phyloP scores from a whole-genome alignment of 2,888 invertebrate species.

The Volucella inflata region DNA sequence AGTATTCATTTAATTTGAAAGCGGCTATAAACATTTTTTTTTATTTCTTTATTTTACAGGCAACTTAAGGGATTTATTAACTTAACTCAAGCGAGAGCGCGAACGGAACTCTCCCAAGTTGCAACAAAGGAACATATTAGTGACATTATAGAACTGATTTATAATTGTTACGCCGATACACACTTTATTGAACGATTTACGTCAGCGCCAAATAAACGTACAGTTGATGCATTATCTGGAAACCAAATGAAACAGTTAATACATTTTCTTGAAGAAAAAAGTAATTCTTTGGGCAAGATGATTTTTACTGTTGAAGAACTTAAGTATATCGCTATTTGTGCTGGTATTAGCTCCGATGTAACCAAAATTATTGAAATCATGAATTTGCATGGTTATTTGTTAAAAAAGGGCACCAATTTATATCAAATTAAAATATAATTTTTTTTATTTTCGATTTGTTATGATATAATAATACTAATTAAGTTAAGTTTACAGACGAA shows the following conservation, averaged over 20 bases:
- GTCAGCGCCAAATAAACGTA: constrained; percentile 86
- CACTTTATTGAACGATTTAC: constrained; percentile 86
- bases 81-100: constrained; percentile 94
- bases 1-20: no score
- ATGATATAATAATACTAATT: no score
- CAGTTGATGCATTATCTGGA: constrained; percentile 89
- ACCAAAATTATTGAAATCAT: constrained; percentile 89
- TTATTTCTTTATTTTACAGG: constrained; percentile 82
- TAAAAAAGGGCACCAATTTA: constrained; percentile 90
- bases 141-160: constrained; percentile 93
- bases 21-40: no score
- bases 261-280: constrained; percentile 87
- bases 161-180: constrained; percentile 90
- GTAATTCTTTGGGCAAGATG: constrained; percentile 88
- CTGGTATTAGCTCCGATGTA: constrained; percentile 85
- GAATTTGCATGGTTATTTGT: constrained; percentile 93
- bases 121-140: constrained; percentile 92
- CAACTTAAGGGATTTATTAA: constrained; percentile 95
- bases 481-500: no score
- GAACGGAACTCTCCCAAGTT: constrained; percentile 92
- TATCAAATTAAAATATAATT: constrained; percentile 87
- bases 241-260: constrained; percentile 90
- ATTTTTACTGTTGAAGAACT: constrained; percentile 91
- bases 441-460: no score
- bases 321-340: constrained; percentile 88